Percentiles rank a stretch among this genome's conserved stretches.
Conservation (phyloP, 1,140 invertebrate genomes). For the Euura saliciscinereae region DNA sequence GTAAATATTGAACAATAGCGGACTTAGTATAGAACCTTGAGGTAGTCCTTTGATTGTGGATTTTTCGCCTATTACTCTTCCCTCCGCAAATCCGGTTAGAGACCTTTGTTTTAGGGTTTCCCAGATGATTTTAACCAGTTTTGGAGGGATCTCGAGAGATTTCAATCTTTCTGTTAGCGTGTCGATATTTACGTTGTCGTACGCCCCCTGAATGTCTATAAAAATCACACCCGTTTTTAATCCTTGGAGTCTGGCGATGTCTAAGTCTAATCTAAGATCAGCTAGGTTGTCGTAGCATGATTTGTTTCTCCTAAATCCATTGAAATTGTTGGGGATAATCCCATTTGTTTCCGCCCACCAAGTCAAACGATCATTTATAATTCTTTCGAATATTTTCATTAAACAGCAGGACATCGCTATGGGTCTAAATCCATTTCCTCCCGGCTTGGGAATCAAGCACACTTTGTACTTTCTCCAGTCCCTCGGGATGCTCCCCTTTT, state of each 20-base stretch:
- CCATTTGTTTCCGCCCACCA: conserved; percentile 25
- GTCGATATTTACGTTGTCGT: no score
- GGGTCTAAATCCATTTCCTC: no score
- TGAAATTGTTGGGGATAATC: conserved; percentile 20
- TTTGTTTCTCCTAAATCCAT: conserved; percentile 24
- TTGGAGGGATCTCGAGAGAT: background rate
- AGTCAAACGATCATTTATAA: conserved; percentile 25
- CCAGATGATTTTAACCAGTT: conserved; percentile 5
- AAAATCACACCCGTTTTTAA: background rate
- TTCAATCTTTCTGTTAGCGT: background rate
- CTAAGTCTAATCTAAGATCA: conserved; percentile 1
- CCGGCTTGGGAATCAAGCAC: no score
- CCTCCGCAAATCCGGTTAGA: no score
- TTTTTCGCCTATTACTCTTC: no score
- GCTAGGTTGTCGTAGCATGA: conserved; percentile 16
- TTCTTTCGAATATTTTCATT: conserved; percentile 28
- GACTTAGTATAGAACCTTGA: no score
- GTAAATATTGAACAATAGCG: no score
- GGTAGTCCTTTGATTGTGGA: no score
- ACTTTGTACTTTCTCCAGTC: no score
- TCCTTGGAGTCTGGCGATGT: background rate
- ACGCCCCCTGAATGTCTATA: no score
- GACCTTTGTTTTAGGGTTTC: background rate
- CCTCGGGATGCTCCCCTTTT: no score
- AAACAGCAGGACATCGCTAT: no score